A percentile compares a stretch with the other conserved stretches of the same genome.
phyloP scores from a whole-genome alignment of 2,888 invertebrate genomes.

The Eupithecia inturbata region DNA sequence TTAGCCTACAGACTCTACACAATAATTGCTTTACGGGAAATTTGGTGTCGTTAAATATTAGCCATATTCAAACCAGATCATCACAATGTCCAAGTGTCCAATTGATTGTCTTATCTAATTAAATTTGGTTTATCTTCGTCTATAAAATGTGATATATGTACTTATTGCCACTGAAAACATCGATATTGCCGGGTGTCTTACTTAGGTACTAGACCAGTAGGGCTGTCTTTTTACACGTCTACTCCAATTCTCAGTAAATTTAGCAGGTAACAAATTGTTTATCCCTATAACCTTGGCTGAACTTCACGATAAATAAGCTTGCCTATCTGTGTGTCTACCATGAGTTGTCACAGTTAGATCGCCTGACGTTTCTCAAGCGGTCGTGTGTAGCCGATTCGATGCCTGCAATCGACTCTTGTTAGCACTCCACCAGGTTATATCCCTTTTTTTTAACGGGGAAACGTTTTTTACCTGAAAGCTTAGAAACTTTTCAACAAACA shows the following conservation, averaged over 20 bases:
- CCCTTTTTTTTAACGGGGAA: constrained; percentile 79
- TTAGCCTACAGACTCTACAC: too few relatives aligned
- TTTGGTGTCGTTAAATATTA: neutral
- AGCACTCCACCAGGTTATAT: constrained; percentile 66
- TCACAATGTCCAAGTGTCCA: neutral
- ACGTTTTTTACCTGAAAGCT: constrained; percentile 84
- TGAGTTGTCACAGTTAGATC: too few relatives aligned
- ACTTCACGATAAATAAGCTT: constrained; percentile 14
- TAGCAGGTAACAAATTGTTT: neutral
- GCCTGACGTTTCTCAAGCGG: constrained; percentile 60
- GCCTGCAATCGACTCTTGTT: constrained; percentile 51
- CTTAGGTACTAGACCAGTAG: neutral
- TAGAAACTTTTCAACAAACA: neutral
- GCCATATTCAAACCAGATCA: neutral
- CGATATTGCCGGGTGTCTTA: neutral
- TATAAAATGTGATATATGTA: neutral
- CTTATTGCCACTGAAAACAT: too few relatives aligned
- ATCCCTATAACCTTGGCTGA: neutral
- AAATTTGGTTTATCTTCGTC: neutral
- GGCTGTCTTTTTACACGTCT: neutral
- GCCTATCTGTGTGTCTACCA: constrained; percentile 62
- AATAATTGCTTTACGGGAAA: neutral
- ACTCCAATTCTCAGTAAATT: neutral
- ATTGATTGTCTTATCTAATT: neutral
- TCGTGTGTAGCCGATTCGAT: constrained; percentile 38